These are phyloP conservation scores for Isurus oxyrinchus DNA, from an alignment of 2,113 vertebrate species.

Conservation along the genomic window DNA sequence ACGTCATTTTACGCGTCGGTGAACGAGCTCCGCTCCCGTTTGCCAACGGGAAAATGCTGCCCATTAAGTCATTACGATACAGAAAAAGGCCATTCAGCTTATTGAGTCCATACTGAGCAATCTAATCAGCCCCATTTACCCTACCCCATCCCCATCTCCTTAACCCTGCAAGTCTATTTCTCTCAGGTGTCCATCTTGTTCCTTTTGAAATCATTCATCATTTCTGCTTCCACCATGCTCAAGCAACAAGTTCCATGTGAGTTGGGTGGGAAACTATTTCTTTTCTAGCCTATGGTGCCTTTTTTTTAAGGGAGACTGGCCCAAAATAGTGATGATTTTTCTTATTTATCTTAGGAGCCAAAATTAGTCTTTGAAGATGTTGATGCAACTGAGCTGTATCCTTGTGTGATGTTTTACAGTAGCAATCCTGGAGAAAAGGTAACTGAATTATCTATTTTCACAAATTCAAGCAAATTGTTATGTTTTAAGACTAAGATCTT, in stretches of 20 bases:
- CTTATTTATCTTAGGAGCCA: conserved; percentile 54
- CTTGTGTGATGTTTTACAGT: conserved; percentile 71
- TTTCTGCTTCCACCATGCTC: background rate
- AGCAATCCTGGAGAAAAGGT: conserved; percentile 73
- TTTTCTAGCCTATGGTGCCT: background rate
- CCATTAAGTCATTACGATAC: background rate
- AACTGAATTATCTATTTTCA: conserved; percentile 19
- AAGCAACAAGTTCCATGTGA: background rate
- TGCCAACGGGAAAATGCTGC: too few relatives aligned
- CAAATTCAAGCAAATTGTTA: background rate
- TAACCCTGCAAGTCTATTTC: background rate
- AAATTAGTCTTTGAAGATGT: conserved; percentile 69
- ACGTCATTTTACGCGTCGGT: too few relatives aligned
- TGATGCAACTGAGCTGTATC: conserved; percentile 62
- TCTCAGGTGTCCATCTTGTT: background rate
- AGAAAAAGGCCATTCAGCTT: background rate
- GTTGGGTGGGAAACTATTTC: background rate
- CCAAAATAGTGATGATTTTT: background rate
- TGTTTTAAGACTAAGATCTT: background rate
- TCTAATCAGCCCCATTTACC: background rate
- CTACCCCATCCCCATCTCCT: background rate
- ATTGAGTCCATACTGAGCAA: background rate
- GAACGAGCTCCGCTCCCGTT: too few relatives aligned
- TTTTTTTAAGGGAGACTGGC: background rate
- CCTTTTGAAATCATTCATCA: background rate